phyloP scores from a whole-genome alignment of 2,113 vertebrate genomes.

The Reinhardtius hippoglossoides region DNA sequence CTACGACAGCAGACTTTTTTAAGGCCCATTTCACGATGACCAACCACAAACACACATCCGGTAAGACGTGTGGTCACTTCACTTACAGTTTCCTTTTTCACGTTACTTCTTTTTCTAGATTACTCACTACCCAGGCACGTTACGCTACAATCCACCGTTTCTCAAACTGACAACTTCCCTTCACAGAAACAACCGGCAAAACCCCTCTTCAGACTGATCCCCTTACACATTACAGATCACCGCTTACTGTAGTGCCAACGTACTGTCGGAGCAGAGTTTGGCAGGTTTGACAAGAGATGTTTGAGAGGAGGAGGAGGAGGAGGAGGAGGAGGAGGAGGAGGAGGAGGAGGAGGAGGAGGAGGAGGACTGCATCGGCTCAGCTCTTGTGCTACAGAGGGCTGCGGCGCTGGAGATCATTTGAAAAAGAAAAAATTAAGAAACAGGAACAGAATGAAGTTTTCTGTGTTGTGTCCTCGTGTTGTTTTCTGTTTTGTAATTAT shows the following conservation, averaged over 20 bases:
- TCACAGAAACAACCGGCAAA: background rate
- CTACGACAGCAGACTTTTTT: conserved; percentile 55
- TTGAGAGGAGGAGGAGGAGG: background rate
- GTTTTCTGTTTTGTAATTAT: background rate
- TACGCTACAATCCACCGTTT: background rate
- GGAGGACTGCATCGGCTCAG: conserved; percentile 2
- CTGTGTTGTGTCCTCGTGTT: background rate
- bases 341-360: conserved; percentile 2
- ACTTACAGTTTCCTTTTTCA: conserved; percentile 22
- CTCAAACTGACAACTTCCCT: conserved; percentile 9
- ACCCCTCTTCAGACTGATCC: background rate
- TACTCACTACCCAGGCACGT: background rate
- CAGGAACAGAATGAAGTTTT: background rate
- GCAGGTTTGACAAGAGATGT: conserved; percentile 29
- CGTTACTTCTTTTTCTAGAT: background rate
- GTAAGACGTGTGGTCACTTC: background rate
- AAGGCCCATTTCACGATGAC: conserved; percentile 52
- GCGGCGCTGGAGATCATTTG: conserved; percentile 36
- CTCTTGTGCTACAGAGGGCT: conserved; percentile 62
- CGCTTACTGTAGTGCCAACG: background rate
- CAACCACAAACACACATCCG: conserved; percentile 3
- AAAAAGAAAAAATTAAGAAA: too few species aligned
- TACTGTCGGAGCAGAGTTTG: conserved; percentile 35
- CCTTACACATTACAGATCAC: background rate
- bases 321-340: conserved; percentile 1